Conservation (phyloP, 1,140 invertebrate species). For the Diorhabda elongata region DNA sequence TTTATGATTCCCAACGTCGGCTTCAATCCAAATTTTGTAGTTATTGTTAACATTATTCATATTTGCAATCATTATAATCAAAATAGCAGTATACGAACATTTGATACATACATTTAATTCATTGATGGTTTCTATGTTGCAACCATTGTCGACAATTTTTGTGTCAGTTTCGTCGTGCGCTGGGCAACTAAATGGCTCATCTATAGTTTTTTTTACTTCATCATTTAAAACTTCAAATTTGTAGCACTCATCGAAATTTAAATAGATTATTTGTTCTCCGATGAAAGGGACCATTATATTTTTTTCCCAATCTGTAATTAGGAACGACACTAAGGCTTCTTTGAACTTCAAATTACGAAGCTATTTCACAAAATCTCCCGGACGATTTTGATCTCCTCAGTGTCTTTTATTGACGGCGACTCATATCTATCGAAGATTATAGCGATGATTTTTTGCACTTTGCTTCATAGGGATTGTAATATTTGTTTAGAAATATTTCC, state of each 20-base stretch:
- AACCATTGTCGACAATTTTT: neutral
- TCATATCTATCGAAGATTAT: too few species aligned
- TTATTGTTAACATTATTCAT: neutral
- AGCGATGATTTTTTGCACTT: too few species aligned
- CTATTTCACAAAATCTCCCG: too few species aligned
- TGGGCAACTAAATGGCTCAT: neutral
- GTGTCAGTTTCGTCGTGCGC: neutral
- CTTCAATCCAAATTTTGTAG: constrained; percentile 6
- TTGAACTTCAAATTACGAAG: too few species aligned
- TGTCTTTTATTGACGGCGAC: too few species aligned
- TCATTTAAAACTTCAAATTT: constrained; percentile 2
- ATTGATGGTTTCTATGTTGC: neutral
- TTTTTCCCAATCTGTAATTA: neutral
- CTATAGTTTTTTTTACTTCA: neutral
- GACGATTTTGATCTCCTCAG: too few species aligned
- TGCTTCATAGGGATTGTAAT: too few species aligned
- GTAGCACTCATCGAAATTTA: neutral
- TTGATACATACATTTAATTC: neutral
- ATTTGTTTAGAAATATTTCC: too few species aligned
- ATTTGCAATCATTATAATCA: constrained; percentile 6
- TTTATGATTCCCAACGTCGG: constrained; percentile 3
- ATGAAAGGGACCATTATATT: neutral
- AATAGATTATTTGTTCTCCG: neutral
- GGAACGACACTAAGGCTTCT: too few species aligned
- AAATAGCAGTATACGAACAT: neutral